Percentiles rank a stretch among this genome's conserved stretches.
phyloP scores from a whole-genome alignment of 2,113 vertebrate genomes.

The Maylandia zebra region DNA sequence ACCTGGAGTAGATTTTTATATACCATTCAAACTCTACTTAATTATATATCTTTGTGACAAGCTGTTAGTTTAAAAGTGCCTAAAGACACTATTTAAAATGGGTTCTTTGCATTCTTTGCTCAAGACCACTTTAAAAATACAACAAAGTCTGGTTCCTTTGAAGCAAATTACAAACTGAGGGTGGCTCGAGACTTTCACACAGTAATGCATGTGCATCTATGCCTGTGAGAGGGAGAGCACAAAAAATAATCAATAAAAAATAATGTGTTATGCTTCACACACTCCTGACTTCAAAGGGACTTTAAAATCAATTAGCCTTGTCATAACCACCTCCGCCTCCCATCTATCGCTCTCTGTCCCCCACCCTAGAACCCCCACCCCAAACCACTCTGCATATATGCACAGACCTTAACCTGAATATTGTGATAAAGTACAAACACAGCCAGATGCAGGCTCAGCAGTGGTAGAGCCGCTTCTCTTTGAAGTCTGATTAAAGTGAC shows the following conservation, averaged over 20 bases:
- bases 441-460: neutral
- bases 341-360: neutral
- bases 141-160: neutral
- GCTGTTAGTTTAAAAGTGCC: neutral
- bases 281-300: conserved; percentile 17
- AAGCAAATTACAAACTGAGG: neutral
- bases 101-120: neutral
- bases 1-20: neutral
- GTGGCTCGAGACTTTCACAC: neutral
- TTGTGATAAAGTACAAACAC: neutral
- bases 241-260: neutral
- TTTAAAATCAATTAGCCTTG: conserved; percentile 18
- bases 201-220: neutral
- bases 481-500: conserved; percentile 17
- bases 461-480: neutral
- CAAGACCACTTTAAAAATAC: neutral
- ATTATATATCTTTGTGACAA: neutral
- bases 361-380: neutral
- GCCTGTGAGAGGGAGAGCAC: neutral
- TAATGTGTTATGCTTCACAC: neutral
- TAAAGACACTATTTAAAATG: neutral
- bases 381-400: neutral
- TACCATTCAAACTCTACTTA: neutral
- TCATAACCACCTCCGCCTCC: neutral
- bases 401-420: conserved; percentile 11